phyloP scores from a whole-genome alignment of 2,888 invertebrate species.

The Tigriopus californicus region DNA sequence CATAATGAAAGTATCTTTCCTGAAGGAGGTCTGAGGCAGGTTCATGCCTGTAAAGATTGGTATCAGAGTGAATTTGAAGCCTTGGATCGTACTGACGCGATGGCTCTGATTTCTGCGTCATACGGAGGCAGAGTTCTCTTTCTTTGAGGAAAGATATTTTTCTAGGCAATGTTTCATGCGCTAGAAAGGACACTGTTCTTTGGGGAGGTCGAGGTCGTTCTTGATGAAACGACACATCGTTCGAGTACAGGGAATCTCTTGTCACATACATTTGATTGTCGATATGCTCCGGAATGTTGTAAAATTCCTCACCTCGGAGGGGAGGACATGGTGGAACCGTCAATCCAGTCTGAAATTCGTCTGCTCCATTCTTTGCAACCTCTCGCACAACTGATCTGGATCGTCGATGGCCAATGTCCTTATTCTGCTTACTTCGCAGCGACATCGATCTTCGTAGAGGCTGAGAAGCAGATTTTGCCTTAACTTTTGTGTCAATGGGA shows the following conservation, averaged over 20 bases:
- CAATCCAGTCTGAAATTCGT: too few relatives aligned
- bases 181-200: constrained; percentile 8
- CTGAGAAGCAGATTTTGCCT: background rate
- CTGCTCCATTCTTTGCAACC: too few relatives aligned
- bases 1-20: too few relatives aligned
- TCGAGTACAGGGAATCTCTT: background rate
- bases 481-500: too few relatives aligned
- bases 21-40: too few relatives aligned
- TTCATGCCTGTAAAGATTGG: too few relatives aligned
- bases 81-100: background rate
- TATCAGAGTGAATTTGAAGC: too few relatives aligned
- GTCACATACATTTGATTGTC: too few relatives aligned
- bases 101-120: background rate
- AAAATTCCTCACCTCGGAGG: background rate
- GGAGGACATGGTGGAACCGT: background rate
- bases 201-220: constrained; percentile 7
- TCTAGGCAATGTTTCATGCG: background rate
- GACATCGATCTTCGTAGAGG: background rate
- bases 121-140: too few relatives aligned
- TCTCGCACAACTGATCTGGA: background rate
- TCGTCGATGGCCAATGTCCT: background rate
- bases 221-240: background rate
- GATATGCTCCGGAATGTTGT: background rate
- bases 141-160: background rate
- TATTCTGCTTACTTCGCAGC: background rate